Evolutionary conservation across 2,113 vertebrate genomes (phyloP), one percentile per base, ranked within the genome.

Genomic region (Cinclus mexicanus): DNA sequence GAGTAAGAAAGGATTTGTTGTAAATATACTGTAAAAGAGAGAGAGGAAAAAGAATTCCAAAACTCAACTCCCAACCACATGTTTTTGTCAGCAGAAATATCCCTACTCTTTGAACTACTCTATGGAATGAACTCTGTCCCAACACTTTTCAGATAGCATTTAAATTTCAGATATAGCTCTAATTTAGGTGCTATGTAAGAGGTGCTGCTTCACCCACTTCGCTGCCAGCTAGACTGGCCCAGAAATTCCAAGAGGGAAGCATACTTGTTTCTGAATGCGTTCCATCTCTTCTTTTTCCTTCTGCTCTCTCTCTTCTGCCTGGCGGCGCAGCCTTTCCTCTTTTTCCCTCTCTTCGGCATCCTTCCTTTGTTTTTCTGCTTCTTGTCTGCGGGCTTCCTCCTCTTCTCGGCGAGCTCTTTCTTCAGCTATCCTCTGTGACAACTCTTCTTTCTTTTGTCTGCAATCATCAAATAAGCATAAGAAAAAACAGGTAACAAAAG

Each of bases 391-490:
- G 44, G 97, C 94, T 79, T 98, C 99, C 88, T 99, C 99, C 64
- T 99, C 99, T 77, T 99, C 98, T 57, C 98, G 94, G n/a, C 97
- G 98, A 10, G 97, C 97, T 91, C 98, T 95, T 95, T 99, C 98
- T 89, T 99, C 98, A 3, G 98, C 98, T 95, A 98, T 98, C 97
- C 95, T 98, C 95, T 98, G 98, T 12, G 98, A 98, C 88, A 99
- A 83, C 91, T 99, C 98, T 90, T 99, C 99, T 95, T 96, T 98
- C 63, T 99, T 98, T 76, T 98, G 97, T 86, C 99, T 99, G 95
- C 50, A 87, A 63, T 56, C 47, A 47, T 31, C 49, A 79, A 72
- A 85, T 8, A 41, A 50, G n/a, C 7, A 9, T 60, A 35, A 87
- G 39, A 67, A 49, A 68, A 68, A 42, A 20, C 7, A 59, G 35